phyloP scores from a whole-genome alignment of 2,888 invertebrate genomes.

The Cephus sareptanus region DNA sequence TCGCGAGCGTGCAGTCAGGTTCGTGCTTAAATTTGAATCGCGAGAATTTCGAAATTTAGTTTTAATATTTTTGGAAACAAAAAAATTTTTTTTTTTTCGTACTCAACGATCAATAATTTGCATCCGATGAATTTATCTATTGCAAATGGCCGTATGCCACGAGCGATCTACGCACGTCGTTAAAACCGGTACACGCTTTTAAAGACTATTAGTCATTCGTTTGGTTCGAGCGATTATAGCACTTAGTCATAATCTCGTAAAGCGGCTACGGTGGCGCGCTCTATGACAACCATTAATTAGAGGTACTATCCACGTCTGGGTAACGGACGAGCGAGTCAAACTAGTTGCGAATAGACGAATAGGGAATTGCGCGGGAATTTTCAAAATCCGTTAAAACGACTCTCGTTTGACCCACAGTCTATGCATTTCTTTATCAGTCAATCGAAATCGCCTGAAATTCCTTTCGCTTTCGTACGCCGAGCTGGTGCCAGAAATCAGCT shows the following conservation, averaged over 20 bases:
- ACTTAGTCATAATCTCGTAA: conserved; percentile 34
- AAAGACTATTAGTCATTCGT: conserved; percentile 40
- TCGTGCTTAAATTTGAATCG: neutral
- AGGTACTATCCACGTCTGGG: neutral
- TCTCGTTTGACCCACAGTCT: neutral
- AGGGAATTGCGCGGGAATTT: neutral
- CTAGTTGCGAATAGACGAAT: neutral
- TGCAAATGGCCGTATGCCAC: neutral
- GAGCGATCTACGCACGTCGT: neutral
- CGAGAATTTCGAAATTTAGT: neutral
- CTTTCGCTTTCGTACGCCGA: neutral
- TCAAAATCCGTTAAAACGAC: neutral
- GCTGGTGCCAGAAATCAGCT: neutral
- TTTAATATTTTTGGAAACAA: neutral
- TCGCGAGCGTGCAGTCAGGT: neutral
- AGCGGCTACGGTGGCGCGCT: conserved; percentile 13
- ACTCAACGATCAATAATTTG: neutral
- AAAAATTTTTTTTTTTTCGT: no score
- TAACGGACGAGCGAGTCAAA: neutral
- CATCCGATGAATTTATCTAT: neutral
- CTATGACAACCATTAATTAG: neutral
- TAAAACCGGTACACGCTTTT: conserved; percentile 4
- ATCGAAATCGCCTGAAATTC: neutral
- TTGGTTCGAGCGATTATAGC: conserved; percentile 38
- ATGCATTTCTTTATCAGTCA: neutral